Base-by-base conservation (phyloP, 2,797 vertebrate genomes). In the Emys orbicularis region DNA sequence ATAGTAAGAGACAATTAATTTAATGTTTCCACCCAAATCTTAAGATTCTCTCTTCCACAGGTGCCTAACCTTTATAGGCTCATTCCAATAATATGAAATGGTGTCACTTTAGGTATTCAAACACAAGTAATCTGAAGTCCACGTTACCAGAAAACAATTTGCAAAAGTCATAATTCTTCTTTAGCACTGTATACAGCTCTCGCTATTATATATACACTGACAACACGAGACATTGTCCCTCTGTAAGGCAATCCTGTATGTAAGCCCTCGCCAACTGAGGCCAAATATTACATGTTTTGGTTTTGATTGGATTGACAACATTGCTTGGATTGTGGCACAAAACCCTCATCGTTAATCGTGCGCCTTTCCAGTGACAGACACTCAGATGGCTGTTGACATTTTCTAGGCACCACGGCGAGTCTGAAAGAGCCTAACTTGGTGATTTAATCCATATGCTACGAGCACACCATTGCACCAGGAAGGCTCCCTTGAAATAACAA, bases 361-460 rank as follows among this genome's bases (percentile, higher is more conserved):
- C 96, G 83, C 74, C 84, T 95, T 94, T 96, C 94, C 97, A 90
- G 76, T 86, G 90, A 81, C 1, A 81, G 44, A 84, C 90, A 44
- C 81, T 84, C 89, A 91, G 79, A 72, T 92, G 90, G 90, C 1
- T 86, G 87, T 5, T 90, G 95, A 91, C 53, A 0, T 92, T 95
- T 96, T 97, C 90, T 90, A 96, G 94, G 95, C 95, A 96, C 82
- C 44, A 3, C 4, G 8, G 87, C 84, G 79, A 86, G 86, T 79
- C 83, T 93, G 86, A 85, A 96, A 91, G 90, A 91, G 61, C 85
- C 5, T 52, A 53, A 57, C 9, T 59, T 61, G 86, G 59, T 91
- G 94, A 96, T 97, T 96, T 84, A 86, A 97, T 97, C 97, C 97
- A 92, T 90, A 86, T 84, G 94, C 83, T 92, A 94, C 77, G 2